Conservation (phyloP, 2,797 vertebrate species). For the Nothura maculosa region DNA sequence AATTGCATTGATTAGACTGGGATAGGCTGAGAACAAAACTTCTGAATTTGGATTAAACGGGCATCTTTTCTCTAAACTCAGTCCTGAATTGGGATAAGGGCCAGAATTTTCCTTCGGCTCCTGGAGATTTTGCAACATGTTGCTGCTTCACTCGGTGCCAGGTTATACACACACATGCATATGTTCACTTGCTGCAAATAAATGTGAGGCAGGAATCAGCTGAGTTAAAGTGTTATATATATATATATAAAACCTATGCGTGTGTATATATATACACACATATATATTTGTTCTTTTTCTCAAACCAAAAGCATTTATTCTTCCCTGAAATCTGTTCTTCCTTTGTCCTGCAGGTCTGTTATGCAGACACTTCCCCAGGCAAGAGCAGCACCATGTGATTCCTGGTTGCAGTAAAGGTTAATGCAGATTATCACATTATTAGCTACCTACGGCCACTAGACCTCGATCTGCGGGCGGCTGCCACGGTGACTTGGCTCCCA, state of each 20-base stretch:
- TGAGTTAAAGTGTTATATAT: accelerated
- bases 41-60: neutral
- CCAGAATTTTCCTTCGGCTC: neutral
- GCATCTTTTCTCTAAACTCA: neutral
- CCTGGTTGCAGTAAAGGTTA: accelerated
- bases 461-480: accelerated
- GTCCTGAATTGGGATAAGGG: no score
- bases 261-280: neutral
- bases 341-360: neutral
- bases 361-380: neutral
- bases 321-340: neutral
- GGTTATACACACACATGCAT: neutral
- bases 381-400: accelerated
- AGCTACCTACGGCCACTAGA: accelerated
- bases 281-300: neutral
- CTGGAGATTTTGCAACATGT: no score
- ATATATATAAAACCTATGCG: no score
- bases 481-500: neutral
- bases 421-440: accelerated
- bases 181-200: accelerated
- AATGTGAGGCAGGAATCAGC: accelerated
- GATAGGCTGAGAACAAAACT: neutral
- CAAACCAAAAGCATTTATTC: neutral
- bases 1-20: neutral
- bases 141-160: neutral